Conservation (phyloP, 2,113 vertebrate species). For the Apaloderma vittatum region DNA sequence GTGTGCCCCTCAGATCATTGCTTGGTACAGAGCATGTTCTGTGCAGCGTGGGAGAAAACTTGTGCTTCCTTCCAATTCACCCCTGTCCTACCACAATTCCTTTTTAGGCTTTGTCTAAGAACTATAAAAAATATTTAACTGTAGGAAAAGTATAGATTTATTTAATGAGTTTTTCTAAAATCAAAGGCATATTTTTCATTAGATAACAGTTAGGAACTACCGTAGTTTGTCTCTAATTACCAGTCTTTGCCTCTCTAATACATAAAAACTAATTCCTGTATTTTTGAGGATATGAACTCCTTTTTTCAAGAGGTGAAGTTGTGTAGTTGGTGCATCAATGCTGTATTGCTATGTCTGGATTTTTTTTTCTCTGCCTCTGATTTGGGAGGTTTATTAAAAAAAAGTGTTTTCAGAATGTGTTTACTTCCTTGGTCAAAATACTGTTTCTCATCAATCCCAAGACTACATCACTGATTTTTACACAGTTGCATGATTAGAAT, state of each 20-base stretch:
- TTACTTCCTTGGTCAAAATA: neutral
- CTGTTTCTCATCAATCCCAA: neutral
- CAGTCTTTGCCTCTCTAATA: neutral
- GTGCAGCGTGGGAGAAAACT: neutral
- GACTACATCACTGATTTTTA: neutral
- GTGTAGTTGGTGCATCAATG: neutral
- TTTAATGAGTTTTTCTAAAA: neutral
- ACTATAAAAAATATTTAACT: neutral
- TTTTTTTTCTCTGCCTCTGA: neutral
- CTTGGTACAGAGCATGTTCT: neutral
- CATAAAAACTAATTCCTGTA: neutral
- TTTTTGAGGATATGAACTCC: neutral
- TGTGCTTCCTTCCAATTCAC: neutral
- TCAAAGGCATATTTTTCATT: neutral
- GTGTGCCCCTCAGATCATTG: neutral
- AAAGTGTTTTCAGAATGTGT: neutral
- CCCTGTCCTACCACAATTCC: neutral
- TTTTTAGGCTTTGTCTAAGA: neutral
- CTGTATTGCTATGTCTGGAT: neutral
- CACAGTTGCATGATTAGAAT: neutral
- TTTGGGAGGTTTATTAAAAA: neutral
- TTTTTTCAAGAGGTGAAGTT: neutral
- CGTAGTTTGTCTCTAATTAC: neutral
- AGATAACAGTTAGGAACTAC: neutral
- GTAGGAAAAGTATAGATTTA: neutral